Percentiles rank a stretch among this genome's conserved stretches.
Conservation (phyloP, 2,888 invertebrate genomes). For the Aporophyla lueneburgensis region DNA sequence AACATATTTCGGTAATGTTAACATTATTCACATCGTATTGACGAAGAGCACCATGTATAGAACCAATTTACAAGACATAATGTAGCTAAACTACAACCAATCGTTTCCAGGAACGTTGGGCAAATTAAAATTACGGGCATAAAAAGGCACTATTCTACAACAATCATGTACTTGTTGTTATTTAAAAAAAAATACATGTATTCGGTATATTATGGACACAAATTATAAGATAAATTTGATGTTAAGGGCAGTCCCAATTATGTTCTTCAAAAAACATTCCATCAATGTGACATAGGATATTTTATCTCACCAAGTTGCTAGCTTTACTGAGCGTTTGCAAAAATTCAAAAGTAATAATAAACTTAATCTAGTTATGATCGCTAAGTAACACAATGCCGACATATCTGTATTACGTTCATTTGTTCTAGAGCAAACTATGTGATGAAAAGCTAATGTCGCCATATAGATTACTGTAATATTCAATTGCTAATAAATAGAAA, state of each 20-base stretch:
- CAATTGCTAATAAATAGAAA: conserved; percentile 24
- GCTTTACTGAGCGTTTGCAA: conserved; percentile 1
- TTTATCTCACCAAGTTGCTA: conserved; percentile 14
- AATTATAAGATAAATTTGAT: neutral
- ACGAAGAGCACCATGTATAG: conserved; percentile 67
- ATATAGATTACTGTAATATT: conserved; percentile 39
- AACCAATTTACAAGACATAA: conserved; percentile 58
- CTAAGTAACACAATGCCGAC: conserved; percentile 43
- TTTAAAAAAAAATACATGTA: conserved; percentile 6
- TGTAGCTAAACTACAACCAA: conserved; percentile 29
- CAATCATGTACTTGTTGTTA: conserved; percentile 39
- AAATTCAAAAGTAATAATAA: conserved; percentile 4
- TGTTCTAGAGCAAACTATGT: conserved; percentile 61
- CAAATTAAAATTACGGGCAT: conserved; percentile 21
- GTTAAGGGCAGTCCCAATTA: conserved; percentile 4
- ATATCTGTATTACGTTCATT: conserved; percentile 47
- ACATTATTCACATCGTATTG: conserved; percentile 35
- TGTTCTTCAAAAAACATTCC: conserved; percentile 13
- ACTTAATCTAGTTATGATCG: conserved; percentile 45
- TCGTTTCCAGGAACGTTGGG: conserved; percentile 2
- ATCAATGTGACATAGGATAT: neutral
- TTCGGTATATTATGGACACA: neutral
- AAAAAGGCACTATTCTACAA: conserved; percentile 56
- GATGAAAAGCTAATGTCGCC: conserved; percentile 36
- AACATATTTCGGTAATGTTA: conserved; percentile 39